Percentiles rank a stretch among this genome's conserved stretches.
phyloP scores from a whole-genome alignment of 2,797 vertebrate genomes.

The Pseudochromis fuscus region DNA sequence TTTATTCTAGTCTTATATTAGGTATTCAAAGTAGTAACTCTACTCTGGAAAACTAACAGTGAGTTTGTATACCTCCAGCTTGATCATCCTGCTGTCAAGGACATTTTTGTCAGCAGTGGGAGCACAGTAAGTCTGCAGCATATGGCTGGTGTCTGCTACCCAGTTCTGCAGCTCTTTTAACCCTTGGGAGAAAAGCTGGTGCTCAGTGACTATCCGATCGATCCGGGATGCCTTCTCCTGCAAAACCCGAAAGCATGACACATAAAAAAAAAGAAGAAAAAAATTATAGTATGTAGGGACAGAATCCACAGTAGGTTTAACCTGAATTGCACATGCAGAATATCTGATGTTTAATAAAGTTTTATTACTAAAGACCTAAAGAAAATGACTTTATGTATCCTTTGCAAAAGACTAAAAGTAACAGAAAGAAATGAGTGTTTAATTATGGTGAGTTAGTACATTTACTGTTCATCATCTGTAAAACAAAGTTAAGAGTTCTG shows the following conservation, averaged over 20 bases:
- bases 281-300: background rate
- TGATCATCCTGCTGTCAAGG: slow-evolving; percentile 94
- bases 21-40: background rate
- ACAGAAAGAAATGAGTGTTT: slow-evolving; percentile 43
- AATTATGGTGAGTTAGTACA: slow-evolving; percentile 44
- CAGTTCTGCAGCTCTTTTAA: slow-evolving; percentile 95
- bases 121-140: slow-evolving; percentile 91
- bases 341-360: slow-evolving; percentile 11
- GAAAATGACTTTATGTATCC: background rate
- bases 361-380: slow-evolving; percentile 27
- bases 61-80: slow-evolving; percentile 90
- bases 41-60: background rate
- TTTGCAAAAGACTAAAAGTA: slow-evolving; percentile 24
- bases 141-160: slow-evolving; percentile 91
- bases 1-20: background rate
- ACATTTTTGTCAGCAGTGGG: slow-evolving; percentile 94
- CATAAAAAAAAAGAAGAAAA: background rate
- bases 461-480: slow-evolving; percentile 39
- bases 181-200: slow-evolving; percentile 92
- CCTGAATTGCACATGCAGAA: slow-evolving; percentile 7
- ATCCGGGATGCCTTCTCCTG: slow-evolving; percentile 95
- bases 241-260: slow-evolving; percentile 16
- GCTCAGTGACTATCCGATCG: slow-evolving; percentile 92
- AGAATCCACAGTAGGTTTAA: background rate
- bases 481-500: slow-evolving; percentile 46